These are phyloP conservation scores for Enteromius thamalakanensis DNA, from an alignment of 2,797 vertebrate genomes.

Conservation along the genomic window DNA sequence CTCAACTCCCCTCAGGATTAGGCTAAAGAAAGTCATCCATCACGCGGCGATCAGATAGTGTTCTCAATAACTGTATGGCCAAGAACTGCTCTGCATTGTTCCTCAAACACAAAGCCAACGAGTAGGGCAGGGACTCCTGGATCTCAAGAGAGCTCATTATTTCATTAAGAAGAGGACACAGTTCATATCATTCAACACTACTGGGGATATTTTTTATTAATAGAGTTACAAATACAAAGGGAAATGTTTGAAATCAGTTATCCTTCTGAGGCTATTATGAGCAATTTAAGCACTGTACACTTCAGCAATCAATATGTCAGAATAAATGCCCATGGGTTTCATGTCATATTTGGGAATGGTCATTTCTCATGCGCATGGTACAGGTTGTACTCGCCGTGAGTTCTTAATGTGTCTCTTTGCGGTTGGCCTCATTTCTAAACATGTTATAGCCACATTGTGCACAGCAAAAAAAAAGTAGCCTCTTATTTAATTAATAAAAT, in stretches of 20 bases:
- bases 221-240: slow-evolving; percentile 30
- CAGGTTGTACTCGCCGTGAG: neutral
- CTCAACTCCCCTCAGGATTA: slow-evolving; percentile 47
- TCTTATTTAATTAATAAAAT: neutral
- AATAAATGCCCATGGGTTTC: slow-evolving; percentile 17
- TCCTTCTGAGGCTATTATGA: slow-evolving; percentile 24
- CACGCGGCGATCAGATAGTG: slow-evolving; percentile 59
- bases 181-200: slow-evolving; percentile 45
- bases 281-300: slow-evolving; percentile 9
- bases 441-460: neutral
- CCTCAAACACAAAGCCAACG: slow-evolving; percentile 41
- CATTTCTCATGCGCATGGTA: neutral
- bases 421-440: neutral
- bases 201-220: slow-evolving; percentile 50
- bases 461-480: neutral
- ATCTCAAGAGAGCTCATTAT: slow-evolving; percentile 64
- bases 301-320: slow-evolving; percentile 11
- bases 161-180: slow-evolving; percentile 56
- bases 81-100: slow-evolving; percentile 52
- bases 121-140: slow-evolving; percentile 27
- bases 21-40: slow-evolving; percentile 58
- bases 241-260: neutral
- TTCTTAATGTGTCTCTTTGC: neutral
- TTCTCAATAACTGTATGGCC: slow-evolving; percentile 60
- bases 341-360: slow-evolving; percentile 29